Evolutionary conservation across 1,140 invertebrate genomes (phyloP), one percentile per base, ranked within the genome.

Genomic region (Parapsyche elsis): DNA sequence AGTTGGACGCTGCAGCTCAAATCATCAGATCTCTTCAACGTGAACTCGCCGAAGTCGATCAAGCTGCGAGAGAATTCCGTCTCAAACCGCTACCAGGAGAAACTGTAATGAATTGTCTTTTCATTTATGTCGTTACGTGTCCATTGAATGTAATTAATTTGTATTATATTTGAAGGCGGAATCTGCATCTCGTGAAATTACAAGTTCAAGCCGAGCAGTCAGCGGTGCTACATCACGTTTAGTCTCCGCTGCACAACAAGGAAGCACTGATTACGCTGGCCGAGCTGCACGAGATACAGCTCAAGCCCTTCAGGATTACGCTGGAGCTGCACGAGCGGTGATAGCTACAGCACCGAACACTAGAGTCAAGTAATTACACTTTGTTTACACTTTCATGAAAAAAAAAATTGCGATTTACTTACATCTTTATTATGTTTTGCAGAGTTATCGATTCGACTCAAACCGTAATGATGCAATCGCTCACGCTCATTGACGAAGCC

Each of bases 41-140:
- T 53, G 96, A 99, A 84, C 87, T 99, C 0, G 89, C 93, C 10
- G 95, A 96, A 83, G 94, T 97, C 79, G 92, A 94, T 78, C 90
- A 91, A 80, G 94, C 95, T 0, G 94, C 95, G 0, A 87, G 93
- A 5, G 90, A 90, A 0, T 92, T 93, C 1, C 90, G 92, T 49
- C 87, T 99, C 16, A 90, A 91, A 81, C 95, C 97, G 0, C 86
- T 98, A 46, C 97, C 97, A 0, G 96, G 94, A 53, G 96, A 98
- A 87, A 96, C 94, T 5, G 92, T 92, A 83, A 88, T n/a, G 88
- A 21, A n/a, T n/a, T n/a, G n/a, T n/a, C n/a, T n/a, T n/a, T n/a
- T 76, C 14, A 53, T 76, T n/a, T 45, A 5, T 73, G 12, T 45
- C 30, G 38, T 73, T 73, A 46, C 21, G n/a, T n/a, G n/a, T n/a